phyloP scores from a whole-genome alignment of 1,140 invertebrate species.

The Drosophila nebulosa region DNA sequence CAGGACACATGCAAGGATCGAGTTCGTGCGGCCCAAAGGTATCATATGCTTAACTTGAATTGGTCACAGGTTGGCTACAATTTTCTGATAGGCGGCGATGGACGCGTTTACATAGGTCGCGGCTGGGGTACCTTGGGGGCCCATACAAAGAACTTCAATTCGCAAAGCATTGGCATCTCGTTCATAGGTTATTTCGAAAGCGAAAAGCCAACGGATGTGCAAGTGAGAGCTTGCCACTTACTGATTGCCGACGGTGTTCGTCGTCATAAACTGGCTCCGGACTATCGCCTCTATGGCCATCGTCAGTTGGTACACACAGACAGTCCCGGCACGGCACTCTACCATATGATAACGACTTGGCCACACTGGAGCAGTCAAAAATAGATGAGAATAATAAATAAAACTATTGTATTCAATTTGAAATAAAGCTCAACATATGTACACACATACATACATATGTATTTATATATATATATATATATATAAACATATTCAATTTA shows the following conservation, averaged over 20 bases:
- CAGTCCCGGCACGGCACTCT: constrained; percentile 85
- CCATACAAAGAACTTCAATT: constrained; percentile 83
- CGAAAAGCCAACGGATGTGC: constrained; percentile 81
- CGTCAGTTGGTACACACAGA: constrained; percentile 83
- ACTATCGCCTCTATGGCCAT: constrained; percentile 85
- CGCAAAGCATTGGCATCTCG: constrained; percentile 84
- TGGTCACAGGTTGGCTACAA: constrained; percentile 86
- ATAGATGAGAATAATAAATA: background rate
- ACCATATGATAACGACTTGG: constrained; percentile 83
- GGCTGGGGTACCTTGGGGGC: constrained; percentile 84
- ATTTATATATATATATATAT: background rate
- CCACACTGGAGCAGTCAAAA: constrained; percentile 80
- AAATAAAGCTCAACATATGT: background rate
- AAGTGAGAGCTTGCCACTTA: constrained; percentile 83
- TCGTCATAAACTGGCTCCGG: constrained; percentile 81
- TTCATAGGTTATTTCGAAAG: constrained; percentile 86
- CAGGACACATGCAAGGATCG: constrained; percentile 51
- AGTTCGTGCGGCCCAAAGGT: constrained; percentile 83
- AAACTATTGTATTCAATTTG: background rate
- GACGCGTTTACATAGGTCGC: constrained; percentile 84
- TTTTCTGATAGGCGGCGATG: constrained; percentile 83
- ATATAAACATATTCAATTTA: background rate
- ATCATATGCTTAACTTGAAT: constrained; percentile 82
- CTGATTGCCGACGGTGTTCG: constrained; percentile 85
- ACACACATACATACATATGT: too few relatives aligned